Conservation (phyloP, 2,113 vertebrate species). For the Dasypus novemcinctus region DNA sequence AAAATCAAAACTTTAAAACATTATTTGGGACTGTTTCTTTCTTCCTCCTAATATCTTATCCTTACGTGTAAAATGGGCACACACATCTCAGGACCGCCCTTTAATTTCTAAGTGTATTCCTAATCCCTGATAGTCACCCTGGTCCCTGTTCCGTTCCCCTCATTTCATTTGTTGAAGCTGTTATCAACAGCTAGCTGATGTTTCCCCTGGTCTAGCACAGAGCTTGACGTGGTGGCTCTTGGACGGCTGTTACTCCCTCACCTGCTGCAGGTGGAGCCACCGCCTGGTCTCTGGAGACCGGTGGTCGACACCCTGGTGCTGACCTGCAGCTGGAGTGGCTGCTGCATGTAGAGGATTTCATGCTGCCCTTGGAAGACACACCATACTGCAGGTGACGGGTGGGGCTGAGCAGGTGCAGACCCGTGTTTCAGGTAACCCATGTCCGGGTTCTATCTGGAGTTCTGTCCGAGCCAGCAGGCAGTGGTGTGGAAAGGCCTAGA, state of each 20-base stretch:
- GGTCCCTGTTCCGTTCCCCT: not conserved
- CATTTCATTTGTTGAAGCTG: too few species aligned
- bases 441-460: not conserved
- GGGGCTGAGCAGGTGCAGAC: not conserved
- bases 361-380: not conserved
- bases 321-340: too few species aligned
- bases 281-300: not conserved
- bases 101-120: not conserved
- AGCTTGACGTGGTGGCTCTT: not conserved
- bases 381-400: not conserved
- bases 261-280: not conserved
- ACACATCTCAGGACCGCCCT: not conserved
- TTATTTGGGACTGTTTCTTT: not conserved
- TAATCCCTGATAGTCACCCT: not conserved
- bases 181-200: too few species aligned
- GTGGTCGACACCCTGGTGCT: not conserved
- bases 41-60: too few species aligned
- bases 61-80: not conserved
- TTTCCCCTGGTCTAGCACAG: too few species aligned
- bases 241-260: not conserved
- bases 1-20: not conserved
- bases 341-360: not conserved
- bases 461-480: not conserved
- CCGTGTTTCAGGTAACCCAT: not conserved
- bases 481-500: too few species aligned